These are phyloP conservation scores for Galagoides demidoff DNA, from an alignment of 2,797 vertebrate genomes.

Conservation along the genomic window DNA sequence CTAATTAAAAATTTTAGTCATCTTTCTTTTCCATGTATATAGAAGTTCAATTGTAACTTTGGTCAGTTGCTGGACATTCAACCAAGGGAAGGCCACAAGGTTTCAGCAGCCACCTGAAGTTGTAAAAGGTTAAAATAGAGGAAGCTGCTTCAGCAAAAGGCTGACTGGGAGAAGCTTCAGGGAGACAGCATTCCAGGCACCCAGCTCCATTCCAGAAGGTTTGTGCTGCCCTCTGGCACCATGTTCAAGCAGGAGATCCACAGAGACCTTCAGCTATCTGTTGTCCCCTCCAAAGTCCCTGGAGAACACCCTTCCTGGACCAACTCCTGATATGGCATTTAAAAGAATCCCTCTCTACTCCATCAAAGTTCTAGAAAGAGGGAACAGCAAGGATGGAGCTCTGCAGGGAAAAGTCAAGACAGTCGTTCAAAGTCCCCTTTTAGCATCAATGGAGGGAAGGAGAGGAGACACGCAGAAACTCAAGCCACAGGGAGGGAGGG, in stretches of 20 bases:
- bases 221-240: not conserved
- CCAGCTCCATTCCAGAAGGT: not conserved
- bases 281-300: not conserved
- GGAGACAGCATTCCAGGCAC: not conserved
- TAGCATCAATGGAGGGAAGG: not conserved
- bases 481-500: too few species aligned
- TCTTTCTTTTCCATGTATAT: not conserved
- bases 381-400: not conserved
- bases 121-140: not conserved
- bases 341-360: not conserved
- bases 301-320: not conserved
- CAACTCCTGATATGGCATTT: not conserved
- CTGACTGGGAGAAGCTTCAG: rapidly evolving
- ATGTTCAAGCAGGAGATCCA: not conserved
- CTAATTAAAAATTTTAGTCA: not conserved
- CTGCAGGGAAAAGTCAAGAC: not conserved
- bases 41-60: not conserved
- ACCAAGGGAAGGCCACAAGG: not conserved
- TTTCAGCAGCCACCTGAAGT: not conserved
- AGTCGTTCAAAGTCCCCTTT: not conserved
- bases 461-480: not conserved
- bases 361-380: not conserved
- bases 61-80: not conserved
- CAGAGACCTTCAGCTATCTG: not conserved
- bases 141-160: not conserved